Percentiles rank a stretch among this genome's conserved stretches.
phyloP scores from a whole-genome alignment of 2,113 vertebrate genomes.

The Pongo abelii region DNA sequence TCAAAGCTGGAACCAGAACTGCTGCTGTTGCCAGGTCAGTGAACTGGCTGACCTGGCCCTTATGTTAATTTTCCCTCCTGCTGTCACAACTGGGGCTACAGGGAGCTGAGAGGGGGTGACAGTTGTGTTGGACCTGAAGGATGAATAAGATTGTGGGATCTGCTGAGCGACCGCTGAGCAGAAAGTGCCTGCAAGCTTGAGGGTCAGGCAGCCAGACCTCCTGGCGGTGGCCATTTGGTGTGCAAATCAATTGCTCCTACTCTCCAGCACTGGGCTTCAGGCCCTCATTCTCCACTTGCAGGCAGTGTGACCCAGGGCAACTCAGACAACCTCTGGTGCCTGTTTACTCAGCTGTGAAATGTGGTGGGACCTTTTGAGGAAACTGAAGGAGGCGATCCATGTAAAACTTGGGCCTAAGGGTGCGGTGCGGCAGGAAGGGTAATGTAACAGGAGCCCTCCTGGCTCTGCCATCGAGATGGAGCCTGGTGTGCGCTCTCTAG shows the following conservation, averaged over 20 bases:
- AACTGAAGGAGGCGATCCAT: fast-evolving
- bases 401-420: neutral
- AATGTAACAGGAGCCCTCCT: fast-evolving
- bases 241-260: neutral
- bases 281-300: neutral
- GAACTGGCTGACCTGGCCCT: neutral
- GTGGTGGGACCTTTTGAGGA: neutral
- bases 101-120: neutral
- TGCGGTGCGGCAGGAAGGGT: fast-evolving
- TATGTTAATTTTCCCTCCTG: neutral
- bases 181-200: neutral
- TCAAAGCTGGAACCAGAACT: neutral
- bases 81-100: neutral
- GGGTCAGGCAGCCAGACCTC: neutral
- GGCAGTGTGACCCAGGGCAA: neutral
- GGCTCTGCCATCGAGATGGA: neutral
- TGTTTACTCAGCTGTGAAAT: neutral
- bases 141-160: fast-evolving
- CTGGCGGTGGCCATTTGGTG: neutral
- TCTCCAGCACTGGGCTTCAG: neutral
- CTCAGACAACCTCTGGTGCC: neutral
- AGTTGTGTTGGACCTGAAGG: neutral
- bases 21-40: too few species aligned
- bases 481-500: neutral
- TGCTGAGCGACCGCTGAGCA: too few species aligned